These are phyloP conservation scores for Ramphastos sulfuratus DNA, from an alignment of 2,113 vertebrate genomes.

Conservation along the genomic window DNA sequence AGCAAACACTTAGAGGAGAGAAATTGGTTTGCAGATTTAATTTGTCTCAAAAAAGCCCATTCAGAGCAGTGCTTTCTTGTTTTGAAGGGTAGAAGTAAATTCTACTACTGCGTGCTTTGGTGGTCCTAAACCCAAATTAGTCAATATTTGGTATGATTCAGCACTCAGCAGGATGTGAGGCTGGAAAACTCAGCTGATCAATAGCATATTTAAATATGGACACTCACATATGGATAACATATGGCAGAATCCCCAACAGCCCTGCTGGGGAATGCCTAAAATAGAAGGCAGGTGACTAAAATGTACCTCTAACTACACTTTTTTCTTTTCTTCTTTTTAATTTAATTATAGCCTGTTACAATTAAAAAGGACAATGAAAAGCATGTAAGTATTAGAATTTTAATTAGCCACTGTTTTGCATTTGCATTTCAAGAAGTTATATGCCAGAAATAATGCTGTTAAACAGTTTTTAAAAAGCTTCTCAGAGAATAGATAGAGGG, in stretches of 20 bases:
- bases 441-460: neutral
- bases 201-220: neutral
- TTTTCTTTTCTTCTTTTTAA: neutral
- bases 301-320: neutral
- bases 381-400: neutral
- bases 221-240: neutral
- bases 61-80: neutral
- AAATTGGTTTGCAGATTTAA: neutral
- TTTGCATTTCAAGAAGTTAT: constrained; percentile 23
- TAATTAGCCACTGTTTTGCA: constrained; percentile 35
- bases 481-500: neutral
- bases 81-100: neutral
- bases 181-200: constrained; percentile 10
- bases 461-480: neutral
- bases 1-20: neutral
- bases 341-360: constrained; percentile 13
- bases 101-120: neutral
- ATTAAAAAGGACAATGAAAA: neutral
- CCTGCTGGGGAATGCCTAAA: neutral
- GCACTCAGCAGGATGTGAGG: neutral
- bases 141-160: constrained; percentile 6
- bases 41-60: neutral
- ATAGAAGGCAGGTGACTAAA: constrained; percentile 18
- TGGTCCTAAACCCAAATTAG: neutral
- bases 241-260: constrained; percentile 18